Conservation (phyloP, 1,140 invertebrate species). For the Neelides sp. region DNA sequence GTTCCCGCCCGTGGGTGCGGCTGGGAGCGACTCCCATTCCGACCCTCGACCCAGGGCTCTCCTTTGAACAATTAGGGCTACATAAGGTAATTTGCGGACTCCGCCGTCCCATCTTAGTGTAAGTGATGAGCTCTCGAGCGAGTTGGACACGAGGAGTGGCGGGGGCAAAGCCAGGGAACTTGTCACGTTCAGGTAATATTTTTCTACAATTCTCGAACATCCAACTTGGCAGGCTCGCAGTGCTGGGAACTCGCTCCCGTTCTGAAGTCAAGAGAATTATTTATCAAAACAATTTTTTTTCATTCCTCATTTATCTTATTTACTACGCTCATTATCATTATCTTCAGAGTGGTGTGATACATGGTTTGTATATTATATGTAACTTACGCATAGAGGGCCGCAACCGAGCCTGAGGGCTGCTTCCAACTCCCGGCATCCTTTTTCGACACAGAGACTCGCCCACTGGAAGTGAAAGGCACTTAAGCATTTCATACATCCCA, state of each 20-base stretch:
- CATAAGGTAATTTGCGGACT: conserved; percentile 18
- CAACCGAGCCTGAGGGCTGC: conserved; percentile 21
- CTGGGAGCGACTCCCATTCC: conserved; percentile 22
- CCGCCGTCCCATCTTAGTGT: conserved; percentile 60
- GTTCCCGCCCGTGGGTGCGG: conserved; percentile 12
- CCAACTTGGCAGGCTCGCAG: conserved; percentile 26
- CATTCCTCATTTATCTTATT: too few species aligned
- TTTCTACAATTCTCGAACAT: conserved; percentile 26
- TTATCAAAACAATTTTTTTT: too few species aligned
- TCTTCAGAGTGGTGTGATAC: too few species aligned
- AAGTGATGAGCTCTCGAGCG: conserved; percentile 58
- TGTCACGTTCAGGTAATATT: conserved; percentile 18
- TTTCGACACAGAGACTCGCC: conserved; percentile 17
- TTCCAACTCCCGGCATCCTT: conserved; percentile 27
- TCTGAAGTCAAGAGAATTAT: conserved; percentile 2
- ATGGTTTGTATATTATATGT: too few species aligned
- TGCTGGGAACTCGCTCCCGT: conserved; percentile 22
- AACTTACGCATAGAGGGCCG: conserved; percentile 23
- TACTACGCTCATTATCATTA: too few species aligned
- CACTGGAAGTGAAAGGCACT: too few species aligned
- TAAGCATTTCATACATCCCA: too few species aligned
- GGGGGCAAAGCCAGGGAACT: conserved; percentile 2
- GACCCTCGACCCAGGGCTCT: conserved; percentile 9
- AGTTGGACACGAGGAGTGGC: conserved; percentile 60
- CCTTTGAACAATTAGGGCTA: conserved; percentile 22